Percentiles rank a stretch among this genome's conserved stretches.
These are phyloP conservation scores for Anagrus nilaparvatae DNA, from an alignment of 1,140 invertebrate species.

Conservation along the genomic window DNA sequence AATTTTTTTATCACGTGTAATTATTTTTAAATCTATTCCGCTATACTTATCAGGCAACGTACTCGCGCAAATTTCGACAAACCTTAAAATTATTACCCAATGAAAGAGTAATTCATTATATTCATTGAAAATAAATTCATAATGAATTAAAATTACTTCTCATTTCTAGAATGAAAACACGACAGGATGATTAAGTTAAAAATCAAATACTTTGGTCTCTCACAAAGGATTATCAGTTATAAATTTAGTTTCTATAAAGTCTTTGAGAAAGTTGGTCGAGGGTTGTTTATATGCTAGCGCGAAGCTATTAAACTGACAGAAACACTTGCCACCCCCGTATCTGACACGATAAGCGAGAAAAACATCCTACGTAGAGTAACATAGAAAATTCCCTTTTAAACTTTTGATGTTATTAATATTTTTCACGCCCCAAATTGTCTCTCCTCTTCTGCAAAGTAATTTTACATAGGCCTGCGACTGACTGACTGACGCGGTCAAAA, in stretches of 20 bases:
- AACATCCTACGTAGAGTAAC: conserved; percentile 4
- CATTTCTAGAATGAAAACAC: too few relatives aligned
- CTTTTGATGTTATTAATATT: conserved; percentile 39
- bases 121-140: too few relatives aligned
- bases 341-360: conserved; percentile 6
- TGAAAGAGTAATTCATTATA: too few relatives aligned
- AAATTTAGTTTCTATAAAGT: too few relatives aligned
- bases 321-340: conserved; percentile 41
- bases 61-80: too few relatives aligned
- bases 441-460: conserved; percentile 29
- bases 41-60: too few relatives aligned
- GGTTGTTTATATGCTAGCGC: conserved; percentile 17
- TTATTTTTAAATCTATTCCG: too few relatives aligned
- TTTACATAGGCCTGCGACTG: conserved; percentile 33
- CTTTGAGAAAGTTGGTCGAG: conserved; percentile 3
- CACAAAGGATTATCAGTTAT: conserved; percentile 4
- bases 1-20: too few relatives aligned
- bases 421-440: conserved; percentile 40
- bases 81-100: too few relatives aligned
- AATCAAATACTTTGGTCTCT: too few relatives aligned
- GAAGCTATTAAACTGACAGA: conserved; percentile 47
- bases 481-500: conserved; percentile 33
- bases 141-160: too few relatives aligned
- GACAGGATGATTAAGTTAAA: too few relatives aligned
- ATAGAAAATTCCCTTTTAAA: conserved; percentile 19